phyloP scores from a whole-genome alignment of 2,888 invertebrate species.

The Drosophila subsilvestris region DNA sequence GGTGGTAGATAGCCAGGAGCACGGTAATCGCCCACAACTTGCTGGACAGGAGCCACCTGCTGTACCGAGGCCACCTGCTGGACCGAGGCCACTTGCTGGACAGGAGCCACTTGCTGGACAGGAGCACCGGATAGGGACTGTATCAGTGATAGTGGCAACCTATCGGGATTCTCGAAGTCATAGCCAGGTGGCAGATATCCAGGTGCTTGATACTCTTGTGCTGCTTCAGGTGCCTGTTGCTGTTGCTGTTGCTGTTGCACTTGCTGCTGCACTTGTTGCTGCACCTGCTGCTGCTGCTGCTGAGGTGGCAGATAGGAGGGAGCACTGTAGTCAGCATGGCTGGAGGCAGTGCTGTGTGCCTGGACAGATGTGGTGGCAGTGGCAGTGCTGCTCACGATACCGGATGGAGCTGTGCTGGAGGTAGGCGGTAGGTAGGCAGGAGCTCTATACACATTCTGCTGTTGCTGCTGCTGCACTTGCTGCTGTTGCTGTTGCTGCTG shows the following conservation, averaged over 20 bases:
- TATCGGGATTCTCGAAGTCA: conserved; percentile 56
- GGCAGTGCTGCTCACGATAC: conserved; percentile 6
- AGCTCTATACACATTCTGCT: conserved; percentile 37
- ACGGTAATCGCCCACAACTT: conserved; percentile 43
- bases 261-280: conserved; percentile 21
- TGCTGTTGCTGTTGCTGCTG: conserved; percentile 27
- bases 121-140: conserved; percentile 6
- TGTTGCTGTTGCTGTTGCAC: conserved; percentile 21
- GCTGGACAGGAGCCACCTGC: conserved; percentile 22
- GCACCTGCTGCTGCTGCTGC: conserved; percentile 33
- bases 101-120: conserved; percentile 17
- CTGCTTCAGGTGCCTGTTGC: conserved; percentile 15
- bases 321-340: conserved; percentile 22
- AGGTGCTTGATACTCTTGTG: conserved; percentile 51
- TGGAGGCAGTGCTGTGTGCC: conserved; percentile 14
- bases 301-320: conserved; percentile 54
- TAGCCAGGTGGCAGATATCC: conserved; percentile 69
- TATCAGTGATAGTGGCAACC: conserved; percentile 23
- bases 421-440: conserved; percentile 58
- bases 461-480: conserved; percentile 6
- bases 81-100: background rate
- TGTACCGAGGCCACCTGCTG: conserved; percentile 22
- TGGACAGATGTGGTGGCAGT: conserved; percentile 19
- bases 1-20: conserved; percentile 67
- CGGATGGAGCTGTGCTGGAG: conserved; percentile 2